Evolutionary conservation across 1,140 invertebrate species (phyloP).

Genomic region (Microplitis demolitor): DNA sequence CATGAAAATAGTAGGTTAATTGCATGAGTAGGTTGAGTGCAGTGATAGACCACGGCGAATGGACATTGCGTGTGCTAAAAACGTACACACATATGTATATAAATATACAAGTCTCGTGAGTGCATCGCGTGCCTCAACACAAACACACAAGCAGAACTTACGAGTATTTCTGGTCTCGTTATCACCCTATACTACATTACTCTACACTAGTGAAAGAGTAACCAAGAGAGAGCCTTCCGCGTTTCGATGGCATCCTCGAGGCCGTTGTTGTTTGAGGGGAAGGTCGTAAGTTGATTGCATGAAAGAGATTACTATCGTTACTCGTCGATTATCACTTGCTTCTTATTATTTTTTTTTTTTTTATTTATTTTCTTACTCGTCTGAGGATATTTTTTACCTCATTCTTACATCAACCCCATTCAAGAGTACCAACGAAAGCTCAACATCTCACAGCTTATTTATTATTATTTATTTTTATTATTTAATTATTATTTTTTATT

Average conservation of each 20-base stretch:
- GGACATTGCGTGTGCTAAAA: background rate
- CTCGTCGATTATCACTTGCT: conserved; percentile 3
- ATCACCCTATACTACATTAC: conserved; percentile 7
- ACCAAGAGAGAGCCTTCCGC: background rate
- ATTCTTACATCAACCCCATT: background rate
- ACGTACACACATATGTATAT: background rate
- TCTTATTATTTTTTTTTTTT: background rate
- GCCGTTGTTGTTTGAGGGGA: conserved; percentile 9
- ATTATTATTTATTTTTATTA: conserved; percentile 2
- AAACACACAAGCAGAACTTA: background rate
- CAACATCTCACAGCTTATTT: background rate
- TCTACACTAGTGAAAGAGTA: background rate
- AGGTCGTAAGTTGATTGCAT: conserved; percentile 23
- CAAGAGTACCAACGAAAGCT: too few relatives aligned
- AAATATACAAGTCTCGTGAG: background rate
- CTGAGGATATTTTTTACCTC: background rate
- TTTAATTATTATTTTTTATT: conserved; percentile 51
- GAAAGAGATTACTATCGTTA: conserved; percentile 19
- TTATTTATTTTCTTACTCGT: conserved; percentile 6
- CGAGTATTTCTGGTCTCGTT: background rate
- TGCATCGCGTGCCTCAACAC: background rate
- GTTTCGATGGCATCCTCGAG: conserved; percentile 22
- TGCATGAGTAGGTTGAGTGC: too few relatives aligned
- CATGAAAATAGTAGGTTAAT: too few relatives aligned
- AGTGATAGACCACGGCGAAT: background rate